Evolutionary conservation across 2,113 vertebrate genomes (phyloP).

Genomic region (Myrmecobius fasciatus): DNA sequence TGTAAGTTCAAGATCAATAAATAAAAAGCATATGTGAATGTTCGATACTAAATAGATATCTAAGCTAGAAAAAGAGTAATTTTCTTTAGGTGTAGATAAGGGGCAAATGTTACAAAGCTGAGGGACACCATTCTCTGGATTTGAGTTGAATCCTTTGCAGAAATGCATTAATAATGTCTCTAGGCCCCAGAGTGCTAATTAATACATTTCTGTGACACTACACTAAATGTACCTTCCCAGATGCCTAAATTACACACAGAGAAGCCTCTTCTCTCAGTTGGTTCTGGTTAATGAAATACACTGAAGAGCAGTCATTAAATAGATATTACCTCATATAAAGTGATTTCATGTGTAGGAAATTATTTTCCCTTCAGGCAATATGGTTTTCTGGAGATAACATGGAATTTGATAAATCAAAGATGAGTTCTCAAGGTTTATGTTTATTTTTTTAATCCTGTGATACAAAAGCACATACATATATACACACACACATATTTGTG

Average conservation of each 20-base stretch:
- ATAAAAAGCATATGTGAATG: neutral
- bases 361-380: neutral
- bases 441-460: neutral
- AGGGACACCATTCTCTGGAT: neutral
- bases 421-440: neutral
- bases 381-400: neutral
- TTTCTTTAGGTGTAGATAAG: constrained; percentile 5
- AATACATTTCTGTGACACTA: neutral
- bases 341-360: neutral
- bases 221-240: neutral
- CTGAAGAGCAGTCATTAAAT: neutral
- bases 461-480: neutral
- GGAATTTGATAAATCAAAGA: neutral
- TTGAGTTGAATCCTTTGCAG: neutral
- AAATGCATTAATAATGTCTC: neutral
- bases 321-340: neutral
- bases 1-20: neutral
- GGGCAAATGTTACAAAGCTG: neutral
- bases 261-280: neutral
- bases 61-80: neutral
- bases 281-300: neutral
- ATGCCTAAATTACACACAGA: neutral
- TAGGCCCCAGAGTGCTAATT: neutral
- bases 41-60: neutral
- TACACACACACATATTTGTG: too few species aligned